Evolutionary conservation across 2,888 invertebrate species (phyloP).

Genomic region (Spisula subtruncata): DNA sequence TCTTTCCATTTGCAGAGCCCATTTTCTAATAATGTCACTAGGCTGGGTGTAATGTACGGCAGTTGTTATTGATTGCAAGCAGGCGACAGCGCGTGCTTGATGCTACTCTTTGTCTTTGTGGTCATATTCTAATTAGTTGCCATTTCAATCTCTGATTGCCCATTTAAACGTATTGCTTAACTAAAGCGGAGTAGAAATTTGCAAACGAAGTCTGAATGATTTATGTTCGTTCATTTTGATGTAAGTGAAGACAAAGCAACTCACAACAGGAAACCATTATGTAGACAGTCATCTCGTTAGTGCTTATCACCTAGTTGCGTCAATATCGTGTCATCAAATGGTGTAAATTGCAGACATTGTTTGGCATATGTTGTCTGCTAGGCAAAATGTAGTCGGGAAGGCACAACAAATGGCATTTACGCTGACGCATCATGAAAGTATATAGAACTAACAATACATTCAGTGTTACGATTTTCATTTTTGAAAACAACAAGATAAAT

Average conservation of each 20-base stretch:
- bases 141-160: neutral
- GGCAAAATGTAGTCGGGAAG: too few species aligned
- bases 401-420: too few species aligned
- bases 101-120: neutral
- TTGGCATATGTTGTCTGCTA: too few species aligned
- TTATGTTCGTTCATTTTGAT: neutral
- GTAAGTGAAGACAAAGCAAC: slow-evolving; percentile 16
- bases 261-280: slow-evolving; percentile 6
- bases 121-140: neutral
- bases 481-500: too few species aligned
- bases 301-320: neutral
- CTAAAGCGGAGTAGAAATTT: neutral
- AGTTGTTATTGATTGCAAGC: neutral
- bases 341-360: neutral
- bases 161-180: neutral
- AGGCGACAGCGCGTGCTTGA: neutral
- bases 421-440: too few species aligned
- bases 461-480: too few species aligned
- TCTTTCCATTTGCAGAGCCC: too few species aligned
- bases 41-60: neutral
- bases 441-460: too few species aligned
- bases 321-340: neutral
- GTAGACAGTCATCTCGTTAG: neutral
- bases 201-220: neutral
- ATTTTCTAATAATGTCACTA: neutral